Evolutionary conservation across 1,140 invertebrate species (phyloP), one percentile per base, ranked within the genome.

Genomic region (Rhopalosiphum padi): DNA sequence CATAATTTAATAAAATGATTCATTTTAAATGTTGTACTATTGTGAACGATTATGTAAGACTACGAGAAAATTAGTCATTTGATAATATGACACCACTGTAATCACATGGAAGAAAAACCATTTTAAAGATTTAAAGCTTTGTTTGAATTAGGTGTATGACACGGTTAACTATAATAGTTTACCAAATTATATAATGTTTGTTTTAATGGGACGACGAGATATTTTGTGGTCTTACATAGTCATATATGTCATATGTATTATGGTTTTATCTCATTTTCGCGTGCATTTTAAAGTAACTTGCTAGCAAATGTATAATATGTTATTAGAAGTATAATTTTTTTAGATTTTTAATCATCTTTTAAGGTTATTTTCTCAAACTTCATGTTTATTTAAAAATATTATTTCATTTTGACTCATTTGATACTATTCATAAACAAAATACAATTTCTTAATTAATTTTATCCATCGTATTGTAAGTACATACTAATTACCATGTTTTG

Each of bases 171-270:
- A 35, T 88, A 37, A 35, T 22, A 48, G 15, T 87, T 9, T 48
- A 87, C 15, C 0, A n/a, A 37, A 53, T 88, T 88, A 88, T 88
- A 53, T 88, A 51, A 88, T 88, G 21, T 88, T 88, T 88, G n/a
- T 53, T 88, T 88, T 88, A 22, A 51, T 8, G 15, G 7, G 35
- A 15, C 86, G 37, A 53, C 87, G 18, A 35, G n/a, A 37, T 37
- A 41, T 85, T 85, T 37, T 88, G n/a, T 37, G 18, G n/a, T 88
- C 22, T 53, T 21, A 8, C 21, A 23, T 88, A 53, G 30, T 88
- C 48, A 23, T 51, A 6, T 22, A 35, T 21, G 25, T 30, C 48
- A 30, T 25, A 37, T 1, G 2, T 15, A 9, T 48, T 46, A 53
- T 51, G 18, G 35, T 88, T 88, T 35, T 53, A 53, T 88, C 48